These are phyloP conservation scores for Drosophila pallidifrons DNA, from an alignment of 1,140 invertebrate genomes.

Conservation along the genomic window DNA sequence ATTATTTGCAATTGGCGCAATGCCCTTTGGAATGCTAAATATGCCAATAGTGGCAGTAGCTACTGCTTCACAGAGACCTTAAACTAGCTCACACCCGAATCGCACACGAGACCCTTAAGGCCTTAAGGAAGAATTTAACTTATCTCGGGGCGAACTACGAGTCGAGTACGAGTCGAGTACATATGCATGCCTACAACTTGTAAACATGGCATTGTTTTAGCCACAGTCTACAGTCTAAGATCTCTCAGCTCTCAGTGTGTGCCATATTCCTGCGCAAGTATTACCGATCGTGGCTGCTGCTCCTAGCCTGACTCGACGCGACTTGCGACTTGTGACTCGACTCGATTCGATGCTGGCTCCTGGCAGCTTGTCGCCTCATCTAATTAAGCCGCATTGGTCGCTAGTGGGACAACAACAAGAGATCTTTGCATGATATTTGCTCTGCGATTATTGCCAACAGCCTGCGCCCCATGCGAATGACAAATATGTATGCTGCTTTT, in stretches of 20 bases:
- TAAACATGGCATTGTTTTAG: constrained; percentile 80
- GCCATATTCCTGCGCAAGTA: constrained; percentile 45
- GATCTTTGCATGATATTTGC: constrained; percentile 79
- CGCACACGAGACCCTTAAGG: constrained; percentile 30
- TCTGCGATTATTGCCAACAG: constrained; percentile 59
- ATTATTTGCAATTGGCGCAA: constrained; percentile 81
- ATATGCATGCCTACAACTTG: constrained; percentile 75
- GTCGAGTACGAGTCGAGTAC: constrained; percentile 23
- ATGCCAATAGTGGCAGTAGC: constrained; percentile 71
- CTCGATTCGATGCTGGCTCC: constrained; percentile 11
- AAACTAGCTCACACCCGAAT: constrained; percentile 31
- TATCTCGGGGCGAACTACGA: constrained; percentile 20
- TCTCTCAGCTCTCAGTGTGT: constrained; percentile 48
- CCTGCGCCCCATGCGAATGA: constrained; percentile 72
- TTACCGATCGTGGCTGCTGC: constrained; percentile 49
- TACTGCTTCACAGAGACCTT: constrained; percentile 50
- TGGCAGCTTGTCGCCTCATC: constrained; percentile 75
- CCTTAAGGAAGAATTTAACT: constrained; percentile 37
- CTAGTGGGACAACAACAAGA: constrained; percentile 71
- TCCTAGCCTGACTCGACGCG: constrained; percentile 4
- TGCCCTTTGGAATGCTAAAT: constrained; percentile 79
- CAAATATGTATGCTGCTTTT: constrained; percentile 76
- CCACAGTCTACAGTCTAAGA: constrained; percentile 22
- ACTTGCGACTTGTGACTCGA: not conserved
- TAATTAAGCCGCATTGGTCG: constrained; percentile 80